Evolutionary conservation across 2,113 vertebrate species (phyloP).

Genomic region (Procapra przewalskii): DNA sequence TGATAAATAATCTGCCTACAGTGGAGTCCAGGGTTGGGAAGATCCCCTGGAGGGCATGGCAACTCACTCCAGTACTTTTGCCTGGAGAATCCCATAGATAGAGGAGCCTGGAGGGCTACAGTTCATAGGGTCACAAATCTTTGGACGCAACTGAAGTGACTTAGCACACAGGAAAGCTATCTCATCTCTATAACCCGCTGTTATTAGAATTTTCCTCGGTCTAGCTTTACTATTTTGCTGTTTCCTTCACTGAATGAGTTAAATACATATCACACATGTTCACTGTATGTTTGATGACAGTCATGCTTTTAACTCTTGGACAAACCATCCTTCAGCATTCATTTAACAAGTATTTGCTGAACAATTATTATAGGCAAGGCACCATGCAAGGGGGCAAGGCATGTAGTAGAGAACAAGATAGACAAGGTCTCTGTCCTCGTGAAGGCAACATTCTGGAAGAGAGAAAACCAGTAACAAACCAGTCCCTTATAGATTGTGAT

Average conservation of each 20-base stretch:
- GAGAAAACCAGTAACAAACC: not conserved
- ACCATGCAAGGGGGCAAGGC: not conserved
- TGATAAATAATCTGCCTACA: not conserved
- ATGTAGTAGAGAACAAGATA: not conserved
- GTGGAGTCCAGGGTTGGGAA: not conserved
- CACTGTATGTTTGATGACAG: not conserved
- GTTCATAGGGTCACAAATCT: not conserved
- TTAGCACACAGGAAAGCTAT: not conserved
- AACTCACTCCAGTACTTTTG: not conserved
- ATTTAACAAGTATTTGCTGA: not conserved
- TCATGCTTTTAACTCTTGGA: slow-evolving; percentile 8
- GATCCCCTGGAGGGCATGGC: not conserved
- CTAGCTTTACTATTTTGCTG: not conserved
- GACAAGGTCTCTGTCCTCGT: not conserved
- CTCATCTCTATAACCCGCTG: not conserved
- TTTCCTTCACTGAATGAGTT: not conserved
- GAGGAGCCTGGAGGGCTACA: not conserved
- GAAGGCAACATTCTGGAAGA: not conserved
- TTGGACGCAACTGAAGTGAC: not conserved
- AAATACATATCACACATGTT: not conserved
- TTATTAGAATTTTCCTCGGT: not conserved
- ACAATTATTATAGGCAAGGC: not conserved
- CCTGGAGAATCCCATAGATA: not conserved
- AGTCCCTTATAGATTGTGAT: not conserved
- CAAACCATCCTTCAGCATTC: not conserved